These are phyloP conservation scores for Bambusicola thoracicus DNA, from an alignment of 2,113 vertebrate genomes.

Conservation along the genomic window DNA sequence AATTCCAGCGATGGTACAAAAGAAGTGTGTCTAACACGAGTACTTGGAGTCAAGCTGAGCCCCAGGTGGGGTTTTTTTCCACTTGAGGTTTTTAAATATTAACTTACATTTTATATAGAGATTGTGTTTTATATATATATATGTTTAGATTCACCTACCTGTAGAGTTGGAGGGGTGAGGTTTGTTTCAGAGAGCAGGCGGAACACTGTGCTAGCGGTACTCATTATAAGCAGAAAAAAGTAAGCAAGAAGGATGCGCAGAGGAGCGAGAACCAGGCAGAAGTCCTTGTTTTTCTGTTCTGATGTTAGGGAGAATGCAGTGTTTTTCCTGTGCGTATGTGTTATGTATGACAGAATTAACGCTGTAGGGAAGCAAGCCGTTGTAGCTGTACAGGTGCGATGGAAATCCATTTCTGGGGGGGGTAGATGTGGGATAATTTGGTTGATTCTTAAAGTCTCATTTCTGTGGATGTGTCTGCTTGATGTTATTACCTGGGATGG, in stretches of 20 bases:
- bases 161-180: not conserved
- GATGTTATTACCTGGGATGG: not conserved
- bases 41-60: not conserved
- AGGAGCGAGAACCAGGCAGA: not conserved
- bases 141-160: too few species aligned
- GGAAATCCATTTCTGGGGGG: not conserved
- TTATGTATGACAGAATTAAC: not conserved
- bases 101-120: not conserved
- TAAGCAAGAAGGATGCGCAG: too few species aligned
- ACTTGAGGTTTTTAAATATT: not conserved
- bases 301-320: not conserved
- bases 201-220: not conserved
- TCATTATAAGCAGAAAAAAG: not conserved
- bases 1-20: not conserved
- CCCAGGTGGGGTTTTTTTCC: not conserved
- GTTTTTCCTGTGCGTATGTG: not conserved
- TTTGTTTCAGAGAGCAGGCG: not conserved
- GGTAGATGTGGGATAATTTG: not conserved
- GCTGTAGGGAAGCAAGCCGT: not conserved
- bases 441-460: not conserved
- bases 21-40: not conserved
- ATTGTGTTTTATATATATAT: too few species aligned
- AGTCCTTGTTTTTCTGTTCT: fast-evolving
- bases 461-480: not conserved
- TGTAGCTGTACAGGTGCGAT: not conserved